Percentiles rank a stretch among this genome's conserved stretches.
Conservation (phyloP, 53 echinoderm and acorn worm genomes). For the Astropecten irregularis region DNA sequence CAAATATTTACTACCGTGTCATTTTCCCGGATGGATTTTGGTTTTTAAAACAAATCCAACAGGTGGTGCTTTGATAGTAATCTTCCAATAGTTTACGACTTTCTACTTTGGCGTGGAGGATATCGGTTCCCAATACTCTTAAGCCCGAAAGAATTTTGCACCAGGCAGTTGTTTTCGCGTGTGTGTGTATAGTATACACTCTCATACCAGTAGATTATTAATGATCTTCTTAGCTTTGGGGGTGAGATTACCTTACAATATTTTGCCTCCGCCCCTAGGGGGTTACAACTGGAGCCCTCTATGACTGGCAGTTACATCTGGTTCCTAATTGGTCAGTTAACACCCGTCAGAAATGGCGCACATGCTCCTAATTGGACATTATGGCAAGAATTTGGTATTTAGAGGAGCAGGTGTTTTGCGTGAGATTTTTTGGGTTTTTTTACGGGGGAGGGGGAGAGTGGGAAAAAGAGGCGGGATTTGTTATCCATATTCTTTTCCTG, state of each 20-base stretch:
- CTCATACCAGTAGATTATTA: too few relatives aligned
- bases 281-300: background rate
- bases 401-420: constrained; percentile 35
- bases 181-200: too few relatives aligned
- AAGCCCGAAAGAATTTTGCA: background rate
- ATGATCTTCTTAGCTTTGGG: background rate
- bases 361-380: constrained; percentile 43
- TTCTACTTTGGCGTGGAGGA: constrained; percentile 27
- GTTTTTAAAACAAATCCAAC: too few relatives aligned
- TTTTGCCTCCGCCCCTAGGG: background rate
- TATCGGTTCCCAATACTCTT: background rate
- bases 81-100: constrained; percentile 26
- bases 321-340: constrained; percentile 53
- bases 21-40: too few relatives aligned
- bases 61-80: constrained; percentile 29
- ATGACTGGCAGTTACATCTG: constrained; percentile 37
- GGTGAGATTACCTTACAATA: constrained; percentile 4
- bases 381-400: constrained; percentile 8
- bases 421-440: constrained; percentile 14
- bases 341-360: constrained; percentile 17
- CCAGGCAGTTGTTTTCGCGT: background rate
- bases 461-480: constrained; percentile 25
- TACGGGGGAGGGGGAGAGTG: too few relatives aligned
- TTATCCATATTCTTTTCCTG: background rate
- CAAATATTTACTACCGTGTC: too few relatives aligned